Evolutionary conservation across 1,140 invertebrate species (phyloP), one percentile per base, ranked within the genome.

Genomic region (Ceratitis capitata): DNA sequence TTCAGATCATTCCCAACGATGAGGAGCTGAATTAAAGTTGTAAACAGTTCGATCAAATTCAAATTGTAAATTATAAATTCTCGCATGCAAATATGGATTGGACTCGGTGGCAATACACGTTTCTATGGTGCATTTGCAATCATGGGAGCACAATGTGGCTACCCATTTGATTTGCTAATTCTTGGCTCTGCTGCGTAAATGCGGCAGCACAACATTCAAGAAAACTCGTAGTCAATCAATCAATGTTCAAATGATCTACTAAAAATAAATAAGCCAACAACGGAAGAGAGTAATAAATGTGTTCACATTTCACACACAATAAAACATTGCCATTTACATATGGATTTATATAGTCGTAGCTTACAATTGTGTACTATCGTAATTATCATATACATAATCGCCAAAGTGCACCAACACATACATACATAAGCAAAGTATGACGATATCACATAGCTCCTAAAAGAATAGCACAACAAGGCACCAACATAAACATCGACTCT

Each of bases 41-140:
- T 14, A 26, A 3, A 23, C 35, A 78, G 23, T 47, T 78, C n/a
- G n/a, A 5, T 78, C 69, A 26, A n/a, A 45, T 69, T 69, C 32
- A 19, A 29, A 32, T 26, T 82, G 14, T 26, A 42, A 45, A 23
- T 51, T 39, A 23, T 10, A 1, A 39, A 51, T 32, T 23, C n/a
- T n/a, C 82, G 47, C 47, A 86, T 85, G 83, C 86, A 87, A 90
- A 89, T 86, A 91, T 91, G 90, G 90, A 91, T 90, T 91, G 90
- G 90, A 91, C 89, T 87, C 90, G 90, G 88, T 91, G 90, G 90
- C 90, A 90, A 88, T 64, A 56, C 53, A 88, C 86, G 84, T 87
- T 87, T 53, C 88, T 89, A 86, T 86, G 90, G 88, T 89, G 87
- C 84, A 89, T 86, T 85, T 87, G 86, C 85, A 87, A 87, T 86